phyloP scores from a whole-genome alignment of 2,113 vertebrate species.

The Psophia crepitans region DNA sequence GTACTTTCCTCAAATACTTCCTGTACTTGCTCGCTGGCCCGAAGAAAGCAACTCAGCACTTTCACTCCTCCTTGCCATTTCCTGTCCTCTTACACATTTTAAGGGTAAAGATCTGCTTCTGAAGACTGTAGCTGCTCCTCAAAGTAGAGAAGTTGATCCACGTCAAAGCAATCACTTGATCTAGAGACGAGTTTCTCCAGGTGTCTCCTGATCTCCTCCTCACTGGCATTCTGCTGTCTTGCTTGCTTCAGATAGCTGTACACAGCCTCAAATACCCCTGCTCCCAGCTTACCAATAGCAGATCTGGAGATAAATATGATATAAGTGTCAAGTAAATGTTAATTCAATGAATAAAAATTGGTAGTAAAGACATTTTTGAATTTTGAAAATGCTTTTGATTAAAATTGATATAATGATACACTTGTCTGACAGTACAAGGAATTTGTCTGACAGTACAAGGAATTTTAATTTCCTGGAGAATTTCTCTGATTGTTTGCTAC shows the following conservation, averaged over 20 bases:
- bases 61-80: neutral
- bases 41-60: neutral
- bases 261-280: constrained; percentile 71
- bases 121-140: constrained; percentile 74
- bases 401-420: neutral
- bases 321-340: neutral
- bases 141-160: constrained; percentile 85
- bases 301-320: constrained; percentile 61
- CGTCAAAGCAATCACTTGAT: constrained; percentile 76
- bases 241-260: constrained; percentile 77
- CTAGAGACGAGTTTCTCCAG: constrained; percentile 67
- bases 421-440: neutral
- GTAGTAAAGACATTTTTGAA: neutral
- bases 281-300: constrained; percentile 74
- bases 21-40: neutral
- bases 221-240: constrained; percentile 52
- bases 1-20: neutral
- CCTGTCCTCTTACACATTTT: neutral
- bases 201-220: constrained; percentile 57
- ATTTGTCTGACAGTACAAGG: neutral
- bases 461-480: neutral
- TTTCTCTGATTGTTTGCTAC: neutral
- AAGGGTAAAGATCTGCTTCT: neutral
- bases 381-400: neutral
- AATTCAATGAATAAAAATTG: too few relatives aligned